phyloP scores from a whole-genome alignment of 2,888 invertebrate genomes.

The Pecten maximus region DNA sequence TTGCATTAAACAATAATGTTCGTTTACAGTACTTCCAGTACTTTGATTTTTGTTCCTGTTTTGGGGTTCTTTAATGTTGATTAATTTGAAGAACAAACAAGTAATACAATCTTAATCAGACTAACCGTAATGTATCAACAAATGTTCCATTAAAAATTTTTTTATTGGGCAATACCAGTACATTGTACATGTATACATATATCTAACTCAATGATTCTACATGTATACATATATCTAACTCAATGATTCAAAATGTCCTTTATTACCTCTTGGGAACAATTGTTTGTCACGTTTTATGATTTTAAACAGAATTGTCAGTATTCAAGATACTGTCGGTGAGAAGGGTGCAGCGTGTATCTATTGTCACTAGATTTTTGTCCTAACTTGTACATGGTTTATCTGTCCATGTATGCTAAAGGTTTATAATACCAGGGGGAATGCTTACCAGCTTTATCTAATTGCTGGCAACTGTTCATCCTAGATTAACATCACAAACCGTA shows the following conservation, averaged over 20 bases:
- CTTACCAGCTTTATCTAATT: neutral
- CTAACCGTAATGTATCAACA: neutral
- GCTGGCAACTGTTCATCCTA: conserved; percentile 32
- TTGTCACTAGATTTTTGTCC: neutral
- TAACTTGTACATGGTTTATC: neutral
- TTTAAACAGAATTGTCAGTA: neutral
- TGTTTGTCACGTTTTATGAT: conserved; percentile 11
- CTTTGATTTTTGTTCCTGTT: too few relatives aligned
- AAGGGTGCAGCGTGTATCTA: neutral
- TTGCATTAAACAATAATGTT: too few relatives aligned
- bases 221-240: neutral
- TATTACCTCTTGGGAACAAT: neutral
- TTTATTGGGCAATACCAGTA: neutral
- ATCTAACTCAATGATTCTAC: neutral
- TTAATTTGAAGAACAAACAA: neutral
- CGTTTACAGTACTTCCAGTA: too few relatives aligned
- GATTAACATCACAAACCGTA: conserved; percentile 11
- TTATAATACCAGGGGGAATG: neutral
- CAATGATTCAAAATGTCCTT: neutral
- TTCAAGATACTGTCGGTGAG: neutral
- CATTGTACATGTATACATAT: neutral
- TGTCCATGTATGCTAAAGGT: neutral
- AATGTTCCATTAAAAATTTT: neutral
- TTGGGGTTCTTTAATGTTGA: neutral
- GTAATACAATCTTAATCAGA: neutral